Conservation (phyloP, 2,797 vertebrate genomes). For the Sebastes glaucus region DNA sequence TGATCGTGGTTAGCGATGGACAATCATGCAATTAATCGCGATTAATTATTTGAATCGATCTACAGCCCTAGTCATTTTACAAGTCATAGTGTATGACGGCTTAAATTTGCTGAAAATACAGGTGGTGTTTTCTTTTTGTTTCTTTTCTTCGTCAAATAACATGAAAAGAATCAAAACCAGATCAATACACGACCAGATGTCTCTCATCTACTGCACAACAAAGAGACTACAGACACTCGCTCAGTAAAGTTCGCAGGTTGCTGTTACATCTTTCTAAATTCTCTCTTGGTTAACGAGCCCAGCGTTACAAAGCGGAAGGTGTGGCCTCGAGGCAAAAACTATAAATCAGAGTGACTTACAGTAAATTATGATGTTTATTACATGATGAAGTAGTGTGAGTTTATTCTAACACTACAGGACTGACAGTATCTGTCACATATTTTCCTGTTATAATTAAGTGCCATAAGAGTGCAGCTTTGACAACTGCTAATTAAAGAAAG, state of each 20-base stretch:
- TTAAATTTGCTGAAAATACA: background rate
- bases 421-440: constrained; percentile 38
- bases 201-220: background rate
- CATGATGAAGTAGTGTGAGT: constrained; percentile 33
- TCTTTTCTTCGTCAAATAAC: background rate
- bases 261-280: background rate
- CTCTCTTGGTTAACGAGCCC: constrained; percentile 22
- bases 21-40: too few relatives aligned
- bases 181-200: background rate
- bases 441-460: constrained; percentile 17
- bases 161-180: background rate
- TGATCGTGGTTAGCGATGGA: too few relatives aligned
- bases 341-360: constrained; percentile 49
- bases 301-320: constrained; percentile 15
- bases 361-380: constrained; percentile 44
- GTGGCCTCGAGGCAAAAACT: constrained; percentile 29
- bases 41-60: background rate
- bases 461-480: constrained; percentile 17
- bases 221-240: background rate
- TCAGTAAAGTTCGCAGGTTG: constrained; percentile 7
- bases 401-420: constrained; percentile 31
- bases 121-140: background rate
- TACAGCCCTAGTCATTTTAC: background rate
- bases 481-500: constrained; percentile 31
- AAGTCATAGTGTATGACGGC: background rate